Evolutionary conservation across 2,888 invertebrate genomes (phyloP).

Genomic region (Athripsodes cinereus): DNA sequence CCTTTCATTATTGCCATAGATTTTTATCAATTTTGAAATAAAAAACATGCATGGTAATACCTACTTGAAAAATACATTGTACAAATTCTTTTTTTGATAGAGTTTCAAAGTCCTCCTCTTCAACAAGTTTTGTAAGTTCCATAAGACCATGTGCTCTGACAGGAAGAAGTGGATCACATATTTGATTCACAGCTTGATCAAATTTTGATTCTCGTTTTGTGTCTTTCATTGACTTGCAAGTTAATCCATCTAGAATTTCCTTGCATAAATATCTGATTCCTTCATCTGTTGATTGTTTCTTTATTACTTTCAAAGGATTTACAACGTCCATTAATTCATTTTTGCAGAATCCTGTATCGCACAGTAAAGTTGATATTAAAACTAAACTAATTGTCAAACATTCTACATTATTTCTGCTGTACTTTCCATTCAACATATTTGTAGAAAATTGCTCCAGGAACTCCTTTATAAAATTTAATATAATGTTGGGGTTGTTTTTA

Average conservation of each 20-base stretch:
- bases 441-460: slow-evolving; percentile 33
- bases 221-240: slow-evolving; percentile 29
- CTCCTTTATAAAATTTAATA: slow-evolving; percentile 46
- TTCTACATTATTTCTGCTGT: slow-evolving; percentile 34
- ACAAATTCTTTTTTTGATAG: slow-evolving; percentile 59
- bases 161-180: slow-evolving; percentile 68
- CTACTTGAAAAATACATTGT: slow-evolving; percentile 66
- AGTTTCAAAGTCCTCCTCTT: slow-evolving; percentile 56
- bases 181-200: slow-evolving; percentile 37
- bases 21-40: no score
- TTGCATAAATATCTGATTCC: slow-evolving; percentile 32
- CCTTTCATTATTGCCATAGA: no score
- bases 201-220: slow-evolving; percentile 32
- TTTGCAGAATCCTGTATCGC: slow-evolving; percentile 29
- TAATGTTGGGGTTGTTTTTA: slow-evolving; percentile 40
- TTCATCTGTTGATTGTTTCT: slow-evolving; percentile 29
- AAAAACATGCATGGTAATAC: slow-evolving; percentile 25
- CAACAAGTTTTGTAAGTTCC: slow-evolving; percentile 64
- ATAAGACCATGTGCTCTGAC: slow-evolving; percentile 76
- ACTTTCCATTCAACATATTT: slow-evolving; percentile 29
- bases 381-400: slow-evolving; percentile 42
- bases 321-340: not conserved
- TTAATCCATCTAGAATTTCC: slow-evolving; percentile 29
- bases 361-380: slow-evolving; percentile 40
- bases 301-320: slow-evolving; percentile 25